Evolutionary conservation across 2,797 vertebrate species (phyloP).

Genomic region (Enteromius radiatus): DNA sequence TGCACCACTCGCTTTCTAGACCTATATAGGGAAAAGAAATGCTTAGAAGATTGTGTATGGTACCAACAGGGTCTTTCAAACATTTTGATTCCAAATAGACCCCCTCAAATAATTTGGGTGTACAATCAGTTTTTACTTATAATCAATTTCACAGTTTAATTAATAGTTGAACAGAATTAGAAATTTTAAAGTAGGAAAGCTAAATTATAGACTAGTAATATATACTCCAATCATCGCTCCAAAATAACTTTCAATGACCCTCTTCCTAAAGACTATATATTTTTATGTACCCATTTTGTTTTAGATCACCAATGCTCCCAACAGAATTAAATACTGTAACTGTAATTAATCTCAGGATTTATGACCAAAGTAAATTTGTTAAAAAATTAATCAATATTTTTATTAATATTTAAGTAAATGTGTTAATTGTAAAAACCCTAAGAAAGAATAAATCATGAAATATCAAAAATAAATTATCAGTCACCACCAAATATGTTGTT

Average conservation of each 20-base stretch:
- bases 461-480: no score
- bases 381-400: background rate
- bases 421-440: background rate
- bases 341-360: background rate
- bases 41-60: background rate
- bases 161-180: no score
- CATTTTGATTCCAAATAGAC: background rate
- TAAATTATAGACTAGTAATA: no score
- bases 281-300: background rate
- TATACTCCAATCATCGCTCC: no score
- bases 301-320: background rate
- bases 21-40: slow-evolving; percentile 21
- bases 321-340: background rate
- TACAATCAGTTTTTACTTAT: background rate
- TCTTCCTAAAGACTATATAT: background rate
- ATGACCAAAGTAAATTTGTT: background rate
- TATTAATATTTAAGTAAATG: background rate
- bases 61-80: background rate
- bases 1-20: slow-evolving; percentile 22
- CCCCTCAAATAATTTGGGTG: background rate
- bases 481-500: background rate
- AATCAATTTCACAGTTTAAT: background rate
- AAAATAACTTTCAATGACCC: background rate
- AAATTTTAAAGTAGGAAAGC: no score
- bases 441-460: no score